Evolutionary conservation across 2,888 invertebrate genomes (phyloP), one percentile per base, ranked within the genome.

Genomic region (Thumatha senex): DNA sequence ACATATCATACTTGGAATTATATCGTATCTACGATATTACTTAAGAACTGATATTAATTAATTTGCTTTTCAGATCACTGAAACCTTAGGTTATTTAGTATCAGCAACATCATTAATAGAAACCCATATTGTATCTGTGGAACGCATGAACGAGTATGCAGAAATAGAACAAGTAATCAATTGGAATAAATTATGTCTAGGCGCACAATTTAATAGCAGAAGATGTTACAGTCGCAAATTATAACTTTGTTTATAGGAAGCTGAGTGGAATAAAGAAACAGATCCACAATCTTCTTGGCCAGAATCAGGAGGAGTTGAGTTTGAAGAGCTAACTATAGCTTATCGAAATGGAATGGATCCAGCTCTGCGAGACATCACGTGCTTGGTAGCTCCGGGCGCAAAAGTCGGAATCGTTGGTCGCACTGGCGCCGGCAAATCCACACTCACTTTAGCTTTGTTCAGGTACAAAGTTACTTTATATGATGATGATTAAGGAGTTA

Each of bases 71-170:
- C 78, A 97, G 96, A 96, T 98, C 56, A 99, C 99, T 0, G 97
- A 98, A 93, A 98, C 97, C 0, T 91, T 99, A 38, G 99, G 98
- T 86, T 98, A 98, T 97, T 92, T 99, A 69, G 98, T 99, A 15
- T 93, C 98, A 65, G 98, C 98, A 96, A 96, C 97, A 0, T 97
- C 98, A 1, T 98, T 98, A 76, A 95, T 99, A 39, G 99, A 99
- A 90, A 98, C 98, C 0, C 98, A 99, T 82, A 98, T 99, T 66
- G 98, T 99, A 0, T 97, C 98, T 4, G 98, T 99, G 1, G 99
- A 99, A 84, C 94, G 99, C 78, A 97, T 99, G 74, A 98, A 98
- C 78, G 99, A 99, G 78, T 99, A 99, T 78, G 95, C 96, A 0
- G 98, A 97, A 80, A 95, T 96, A 0, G 92, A 94, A 47, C 96